Conservation (phyloP, 2,113 vertebrate species). For the Trachemys scripta region DNA sequence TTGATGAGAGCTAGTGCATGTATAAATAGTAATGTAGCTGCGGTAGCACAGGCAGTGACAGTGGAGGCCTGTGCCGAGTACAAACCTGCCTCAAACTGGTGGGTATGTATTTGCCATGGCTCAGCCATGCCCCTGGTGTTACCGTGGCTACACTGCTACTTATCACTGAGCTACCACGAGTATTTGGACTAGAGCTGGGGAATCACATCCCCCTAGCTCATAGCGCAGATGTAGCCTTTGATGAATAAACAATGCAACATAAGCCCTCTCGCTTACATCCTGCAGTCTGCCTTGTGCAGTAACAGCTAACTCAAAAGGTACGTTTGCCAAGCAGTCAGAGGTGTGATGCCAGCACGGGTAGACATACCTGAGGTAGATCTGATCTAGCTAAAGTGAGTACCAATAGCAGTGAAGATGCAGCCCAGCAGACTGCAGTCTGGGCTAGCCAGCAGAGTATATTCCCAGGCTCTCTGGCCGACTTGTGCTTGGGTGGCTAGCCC, state of each 20-base stretch:
- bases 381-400: background rate
- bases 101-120: background rate
- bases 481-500: background rate
- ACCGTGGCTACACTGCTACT: background rate
- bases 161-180: background rate
- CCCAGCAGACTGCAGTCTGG: background rate
- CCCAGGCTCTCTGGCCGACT: background rate
- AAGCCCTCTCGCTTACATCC: background rate
- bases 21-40: background rate
- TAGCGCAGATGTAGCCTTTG: background rate
- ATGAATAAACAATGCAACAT: slow-evolving; percentile 53
- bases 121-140: background rate
- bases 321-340: background rate
- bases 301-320: background rate
- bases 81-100: background rate
- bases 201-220: background rate
- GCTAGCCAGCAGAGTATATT: background rate
- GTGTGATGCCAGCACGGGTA: background rate
- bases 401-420: background rate
- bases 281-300: background rate
- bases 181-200: background rate
- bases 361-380: background rate
- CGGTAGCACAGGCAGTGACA: background rate
- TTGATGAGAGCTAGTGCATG: background rate
- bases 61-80: background rate